phyloP scores from a whole-genome alignment of 64 coral and sea anemone species.

The Pachyseris speciosa region DNA sequence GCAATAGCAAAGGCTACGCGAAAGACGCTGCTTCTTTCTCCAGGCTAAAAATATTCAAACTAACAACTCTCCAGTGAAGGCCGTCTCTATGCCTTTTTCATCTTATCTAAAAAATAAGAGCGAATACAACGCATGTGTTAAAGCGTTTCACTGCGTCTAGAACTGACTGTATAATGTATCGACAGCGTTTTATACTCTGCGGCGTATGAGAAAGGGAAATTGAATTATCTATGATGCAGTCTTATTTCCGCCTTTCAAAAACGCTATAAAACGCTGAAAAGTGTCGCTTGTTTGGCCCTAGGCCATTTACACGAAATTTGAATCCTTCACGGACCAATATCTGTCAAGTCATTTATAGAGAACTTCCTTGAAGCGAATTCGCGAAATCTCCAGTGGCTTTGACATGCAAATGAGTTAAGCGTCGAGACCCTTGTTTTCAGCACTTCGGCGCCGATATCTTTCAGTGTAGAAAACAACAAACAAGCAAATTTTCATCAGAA shows the following conservation, averaged over 20 bases:
- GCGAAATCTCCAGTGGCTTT: neutral
- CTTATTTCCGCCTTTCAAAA: too few species aligned
- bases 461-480: neutral
- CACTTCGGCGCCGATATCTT: neutral
- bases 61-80: too few species aligned
- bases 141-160: too few species aligned
- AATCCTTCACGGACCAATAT: neutral
- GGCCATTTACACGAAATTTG: neutral
- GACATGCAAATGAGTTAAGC: neutral
- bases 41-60: too few species aligned
- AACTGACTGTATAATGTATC: too few species aligned
- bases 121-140: too few species aligned
- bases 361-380: neutral
- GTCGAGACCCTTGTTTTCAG: neutral
- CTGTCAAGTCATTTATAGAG: neutral
- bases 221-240: too few species aligned
- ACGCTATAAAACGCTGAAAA: neutral
- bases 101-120: too few species aligned
- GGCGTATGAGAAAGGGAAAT: too few species aligned
- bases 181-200: too few species aligned
- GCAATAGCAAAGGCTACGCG: neutral
- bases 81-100: too few species aligned
- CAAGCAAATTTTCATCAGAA: neutral
- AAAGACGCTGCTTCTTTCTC: neutral
- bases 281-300: neutral